Evolutionary conservation across 1,140 invertebrate species (phyloP).

Genomic region (Papilio polyxenes): DNA sequence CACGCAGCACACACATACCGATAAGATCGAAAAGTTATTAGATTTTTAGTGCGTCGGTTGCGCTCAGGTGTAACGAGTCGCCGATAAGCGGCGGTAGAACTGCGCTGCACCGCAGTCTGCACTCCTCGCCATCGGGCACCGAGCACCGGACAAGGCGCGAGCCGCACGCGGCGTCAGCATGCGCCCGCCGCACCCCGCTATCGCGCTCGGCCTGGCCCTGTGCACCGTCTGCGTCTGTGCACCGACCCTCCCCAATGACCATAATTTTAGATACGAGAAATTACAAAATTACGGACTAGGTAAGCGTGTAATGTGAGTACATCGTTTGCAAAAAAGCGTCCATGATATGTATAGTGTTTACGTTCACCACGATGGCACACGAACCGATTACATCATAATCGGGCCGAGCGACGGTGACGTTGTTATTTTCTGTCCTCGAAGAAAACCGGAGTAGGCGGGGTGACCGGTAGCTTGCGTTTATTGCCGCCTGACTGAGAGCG

Average conservation of each 20-base stretch:
- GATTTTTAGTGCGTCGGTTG: background rate
- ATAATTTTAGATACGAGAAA: conserved; percentile 46
- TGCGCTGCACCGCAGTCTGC: background rate
- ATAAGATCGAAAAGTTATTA: background rate
- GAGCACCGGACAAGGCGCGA: too few species aligned
- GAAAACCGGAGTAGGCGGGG: too few species aligned
- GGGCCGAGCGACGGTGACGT: too few species aligned
- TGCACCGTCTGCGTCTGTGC: background rate
- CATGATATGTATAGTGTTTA: background rate
- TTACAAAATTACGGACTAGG: conserved; percentile 47
- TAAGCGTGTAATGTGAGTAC: conserved; percentile 51
- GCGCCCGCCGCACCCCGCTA: background rate
- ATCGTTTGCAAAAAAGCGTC: background rate
- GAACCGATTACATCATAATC: too few species aligned
- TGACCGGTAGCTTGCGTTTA: too few species aligned
- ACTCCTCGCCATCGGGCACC: too few species aligned
- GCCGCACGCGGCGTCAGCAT: background rate
- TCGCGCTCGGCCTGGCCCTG: background rate
- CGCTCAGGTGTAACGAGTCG: background rate
- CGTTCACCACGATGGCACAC: background rate
- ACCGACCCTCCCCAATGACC: background rate
- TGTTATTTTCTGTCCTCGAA: too few species aligned
- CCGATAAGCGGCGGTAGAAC: background rate
- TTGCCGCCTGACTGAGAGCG: too few species aligned
- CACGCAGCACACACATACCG: background rate